These are phyloP conservation scores for Acleris laterana DNA, from an alignment of 2,888 invertebrate genomes.

Conservation along the genomic window DNA sequence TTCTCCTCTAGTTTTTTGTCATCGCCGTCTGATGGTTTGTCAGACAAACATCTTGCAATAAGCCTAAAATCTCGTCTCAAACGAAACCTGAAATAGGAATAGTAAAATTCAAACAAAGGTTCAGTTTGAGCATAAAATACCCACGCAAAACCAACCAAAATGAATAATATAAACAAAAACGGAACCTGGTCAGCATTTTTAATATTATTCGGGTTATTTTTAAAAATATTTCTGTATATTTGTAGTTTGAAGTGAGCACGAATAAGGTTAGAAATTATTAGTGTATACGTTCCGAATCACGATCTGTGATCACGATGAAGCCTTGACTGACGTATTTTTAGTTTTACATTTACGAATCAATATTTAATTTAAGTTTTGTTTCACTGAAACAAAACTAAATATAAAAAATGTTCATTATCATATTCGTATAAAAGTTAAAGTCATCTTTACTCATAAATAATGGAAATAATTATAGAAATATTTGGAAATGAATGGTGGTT, in stretches of 20 bases:
- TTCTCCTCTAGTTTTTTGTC: slow-evolving; percentile 52
- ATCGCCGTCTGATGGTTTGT: slow-evolving; percentile 63
- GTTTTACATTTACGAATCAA: too few species aligned
- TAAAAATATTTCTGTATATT: not conserved
- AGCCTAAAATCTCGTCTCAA: slow-evolving; percentile 56
- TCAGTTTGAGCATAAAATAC: slow-evolving; percentile 44
- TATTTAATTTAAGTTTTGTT: too few species aligned
- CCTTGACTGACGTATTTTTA: too few species aligned
- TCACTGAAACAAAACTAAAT: too few species aligned
- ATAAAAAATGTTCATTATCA: too few species aligned
- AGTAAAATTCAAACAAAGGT: not conserved
- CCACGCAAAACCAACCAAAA: slow-evolving; percentile 41
- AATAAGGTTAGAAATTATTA: not conserved
- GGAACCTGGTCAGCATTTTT: slow-evolving; percentile 53
- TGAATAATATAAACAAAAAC: not conserved
- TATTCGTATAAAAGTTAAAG: too few species aligned
- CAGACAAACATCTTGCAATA: slow-evolving; percentile 57
- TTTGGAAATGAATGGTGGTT: too few species aligned
- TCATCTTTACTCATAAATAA: too few species aligned
- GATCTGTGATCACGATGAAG: not conserved
- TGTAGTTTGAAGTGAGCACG: not conserved
- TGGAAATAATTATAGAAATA: not conserved
- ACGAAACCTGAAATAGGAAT: slow-evolving; percentile 51
- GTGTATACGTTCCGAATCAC: slow-evolving; percentile 2
- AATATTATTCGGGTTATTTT: not conserved